These are phyloP conservation scores for Eilema sororculum DNA, from an alignment of 2,888 invertebrate genomes.

Conservation along the genomic window DNA sequence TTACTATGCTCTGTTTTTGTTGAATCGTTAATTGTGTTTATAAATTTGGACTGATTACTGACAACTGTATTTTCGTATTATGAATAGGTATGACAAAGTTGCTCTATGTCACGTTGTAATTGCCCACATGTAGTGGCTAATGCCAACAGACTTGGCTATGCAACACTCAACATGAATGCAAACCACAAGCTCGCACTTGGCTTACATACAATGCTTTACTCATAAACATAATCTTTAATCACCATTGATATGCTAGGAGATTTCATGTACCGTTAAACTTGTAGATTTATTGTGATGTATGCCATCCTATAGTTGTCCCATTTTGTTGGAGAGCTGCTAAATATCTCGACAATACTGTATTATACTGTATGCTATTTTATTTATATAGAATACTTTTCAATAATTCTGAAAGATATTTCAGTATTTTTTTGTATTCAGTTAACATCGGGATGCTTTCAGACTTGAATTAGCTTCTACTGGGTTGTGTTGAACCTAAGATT, in stretches of 20 bases:
- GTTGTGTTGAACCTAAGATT: constrained; percentile 25
- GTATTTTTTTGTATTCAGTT: constrained; percentile 20
- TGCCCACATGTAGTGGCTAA: constrained; percentile 31
- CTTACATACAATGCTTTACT: constrained; percentile 21
- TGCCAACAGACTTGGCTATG: constrained; percentile 37
- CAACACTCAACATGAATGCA: constrained; percentile 8
- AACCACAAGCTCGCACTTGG: constrained; percentile 19
- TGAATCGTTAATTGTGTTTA: constrained; percentile 36
- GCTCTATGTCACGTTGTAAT: constrained; percentile 46
- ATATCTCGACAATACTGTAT: constrained; percentile 21
- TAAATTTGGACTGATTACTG: constrained; percentile 41
- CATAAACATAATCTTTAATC: constrained; percentile 21
- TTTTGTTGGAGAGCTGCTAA: constrained; percentile 19
- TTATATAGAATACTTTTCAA: constrained; percentile 15
- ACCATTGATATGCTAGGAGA: constrained; percentile 8
- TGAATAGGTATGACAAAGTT: constrained; percentile 43
- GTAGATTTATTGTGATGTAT: constrained; percentile 24
- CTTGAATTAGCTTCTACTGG: constrained; percentile 15
- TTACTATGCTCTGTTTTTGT: constrained; percentile 56
- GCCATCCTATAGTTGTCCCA: constrained; percentile 15
- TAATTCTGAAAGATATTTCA: constrained; percentile 16
- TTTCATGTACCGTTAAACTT: constrained; percentile 15
- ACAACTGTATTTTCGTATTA: constrained; percentile 52
- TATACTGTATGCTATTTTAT: constrained; percentile 21
- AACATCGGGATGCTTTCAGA: constrained; percentile 15